Evolutionary conservation across 1,140 invertebrate species (phyloP), one percentile per base, ranked within the genome.

Genomic region (Drosophila ironensis): DNA sequence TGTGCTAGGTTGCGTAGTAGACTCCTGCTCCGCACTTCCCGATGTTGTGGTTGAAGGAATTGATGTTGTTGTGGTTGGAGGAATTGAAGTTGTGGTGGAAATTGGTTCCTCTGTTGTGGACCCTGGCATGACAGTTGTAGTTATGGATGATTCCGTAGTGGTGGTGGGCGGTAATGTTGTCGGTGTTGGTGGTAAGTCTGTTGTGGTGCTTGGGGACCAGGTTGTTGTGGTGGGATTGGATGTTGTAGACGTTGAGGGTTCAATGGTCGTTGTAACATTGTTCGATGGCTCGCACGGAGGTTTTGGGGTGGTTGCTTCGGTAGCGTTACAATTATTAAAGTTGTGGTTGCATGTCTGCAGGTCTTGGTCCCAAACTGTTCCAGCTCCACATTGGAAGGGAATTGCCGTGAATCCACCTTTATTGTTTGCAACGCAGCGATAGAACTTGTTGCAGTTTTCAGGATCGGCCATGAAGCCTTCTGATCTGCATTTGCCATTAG

Each of bases 371-470:
- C 93, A 95, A 22, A 94, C 92, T 1, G 94, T 95, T 56, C 93
- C 94, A 14, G 88, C 78, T 1, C 91, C 93, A 76, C 94, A 95
- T 41, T 89, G 90, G 78, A 93, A 95, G 37, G 93, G 91, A 72
- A 93, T 92, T 70, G 91, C 91, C 1, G 72, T 91, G 40, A 90
- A 93, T 1, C 90, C 91, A 11, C 90, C 91, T 22, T 91, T 87
- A 1, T 92, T 92, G 47, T 92, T 90, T 40, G 90, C 84, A 0
- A 94, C 92, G 87, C 94, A 95, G 70, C 94, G 91, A 69, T 94
- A 94, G 72, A 95, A 95, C 69, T 94, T 94, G 27, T 86, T 91
- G 63, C 94, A 95, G 53, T 95, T 91, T 24, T 90, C 84, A 6
- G 67, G 57, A 66, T 90, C 88, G 5, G 67, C 69, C 16, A 72